A percentile compares a stretch with the other conserved stretches of the same genome.
Evolutionary conservation across 2,113 vertebrate genomes (phyloP).

Genomic region (Castor canadensis): DNA sequence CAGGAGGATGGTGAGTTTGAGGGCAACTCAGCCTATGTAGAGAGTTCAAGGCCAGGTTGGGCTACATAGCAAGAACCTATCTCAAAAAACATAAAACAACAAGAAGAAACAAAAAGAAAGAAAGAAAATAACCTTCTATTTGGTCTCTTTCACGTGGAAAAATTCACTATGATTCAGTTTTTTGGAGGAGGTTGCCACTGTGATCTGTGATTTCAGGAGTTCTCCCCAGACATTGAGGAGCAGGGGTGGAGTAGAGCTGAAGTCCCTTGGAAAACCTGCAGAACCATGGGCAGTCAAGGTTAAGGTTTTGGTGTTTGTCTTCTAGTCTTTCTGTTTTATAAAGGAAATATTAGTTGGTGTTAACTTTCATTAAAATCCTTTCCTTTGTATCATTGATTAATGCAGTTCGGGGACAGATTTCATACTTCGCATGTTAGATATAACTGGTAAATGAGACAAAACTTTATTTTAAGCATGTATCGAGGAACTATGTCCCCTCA

Average conservation of each 20-base stretch:
- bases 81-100: too few species aligned
- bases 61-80: too few species aligned
- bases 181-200: neutral
- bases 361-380: neutral
- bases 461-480: neutral
- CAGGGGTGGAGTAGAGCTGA: neutral
- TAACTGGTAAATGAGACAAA: neutral
- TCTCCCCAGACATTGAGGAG: neutral
- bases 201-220: neutral
- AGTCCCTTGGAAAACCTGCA: too few species aligned
- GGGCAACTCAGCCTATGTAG: too few species aligned
- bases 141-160: neutral
- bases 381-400: neutral
- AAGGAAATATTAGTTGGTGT: neutral
- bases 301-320: neutral
- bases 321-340: neutral
- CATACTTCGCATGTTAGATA: neutral
- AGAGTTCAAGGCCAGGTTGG: too few species aligned
- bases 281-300: accelerated
- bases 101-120: too few species aligned
- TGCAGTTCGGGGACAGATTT: too few species aligned
- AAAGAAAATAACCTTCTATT: neutral
- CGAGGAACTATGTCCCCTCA: neutral
- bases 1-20: too few species aligned
- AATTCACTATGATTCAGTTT: neutral